Conservation (phyloP, 2,113 vertebrate species). For the Andinoacara biseriatus region DNA sequence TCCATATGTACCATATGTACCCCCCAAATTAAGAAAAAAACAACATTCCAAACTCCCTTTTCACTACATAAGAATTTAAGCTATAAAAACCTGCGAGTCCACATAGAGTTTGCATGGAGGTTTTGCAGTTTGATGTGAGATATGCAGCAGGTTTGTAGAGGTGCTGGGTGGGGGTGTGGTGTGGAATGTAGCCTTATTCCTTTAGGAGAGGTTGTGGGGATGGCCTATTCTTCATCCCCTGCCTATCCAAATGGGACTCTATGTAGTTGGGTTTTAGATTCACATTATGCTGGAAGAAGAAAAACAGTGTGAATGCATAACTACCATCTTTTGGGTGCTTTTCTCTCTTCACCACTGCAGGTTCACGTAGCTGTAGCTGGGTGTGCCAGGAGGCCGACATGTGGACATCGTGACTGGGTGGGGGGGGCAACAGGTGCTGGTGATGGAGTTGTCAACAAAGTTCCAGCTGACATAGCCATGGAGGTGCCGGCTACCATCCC, state of each 20-base stretch:
- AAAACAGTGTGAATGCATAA: constrained; percentile 93
- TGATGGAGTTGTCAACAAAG: constrained; percentile 95
- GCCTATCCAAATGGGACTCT: constrained; percentile 61
- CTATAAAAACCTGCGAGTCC: constrained; percentile 96
- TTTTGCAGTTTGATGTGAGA: constrained; percentile 82
- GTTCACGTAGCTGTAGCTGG: constrained; percentile 98
- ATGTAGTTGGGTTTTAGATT: constrained; percentile 73
- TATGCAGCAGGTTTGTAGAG: constrained; percentile 84
- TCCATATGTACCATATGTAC: constrained; percentile 84
- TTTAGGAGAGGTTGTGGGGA: constrained; percentile 81
- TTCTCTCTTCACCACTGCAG: constrained; percentile 93
- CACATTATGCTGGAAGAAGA: constrained; percentile 84
- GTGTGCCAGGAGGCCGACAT: constrained; percentile 91
- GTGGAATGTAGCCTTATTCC: constrained; percentile 79
- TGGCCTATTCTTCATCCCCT: constrained; percentile 62
- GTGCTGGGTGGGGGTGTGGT: constrained; percentile 60
- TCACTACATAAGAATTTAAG: constrained; percentile 86
- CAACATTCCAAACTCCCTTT: constrained; percentile 89
- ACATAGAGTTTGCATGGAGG: constrained; percentile 80
- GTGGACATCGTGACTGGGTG: constrained; percentile 94
- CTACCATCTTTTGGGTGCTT: constrained; percentile 88
- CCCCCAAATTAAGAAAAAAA: constrained; percentile 81
- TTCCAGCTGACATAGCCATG: constrained; percentile 98
- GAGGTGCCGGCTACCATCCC: constrained; percentile 98
- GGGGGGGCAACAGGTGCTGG: constrained; percentile 90